Evolutionary conservation across 2,113 vertebrate genomes (phyloP).

Genomic region (Excalfactoria chinensis): DNA sequence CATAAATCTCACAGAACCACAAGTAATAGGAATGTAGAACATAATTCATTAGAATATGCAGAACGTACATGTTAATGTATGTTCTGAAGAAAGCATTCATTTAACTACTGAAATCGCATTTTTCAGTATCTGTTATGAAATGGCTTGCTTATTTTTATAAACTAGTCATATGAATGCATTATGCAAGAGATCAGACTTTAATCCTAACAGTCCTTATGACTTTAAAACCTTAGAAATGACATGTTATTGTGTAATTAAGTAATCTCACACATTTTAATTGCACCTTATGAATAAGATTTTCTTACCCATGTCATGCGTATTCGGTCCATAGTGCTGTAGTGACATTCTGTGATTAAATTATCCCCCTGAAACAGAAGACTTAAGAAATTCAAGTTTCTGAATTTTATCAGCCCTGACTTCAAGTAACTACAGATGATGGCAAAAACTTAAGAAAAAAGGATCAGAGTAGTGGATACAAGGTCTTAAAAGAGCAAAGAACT

Average conservation of each 20-base stretch:
- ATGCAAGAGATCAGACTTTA: not conserved
- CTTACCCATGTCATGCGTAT: conserved; percentile 91
- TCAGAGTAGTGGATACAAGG: not conserved
- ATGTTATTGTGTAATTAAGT: not conserved
- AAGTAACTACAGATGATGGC: not conserved
- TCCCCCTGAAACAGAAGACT: conserved; percentile 83
- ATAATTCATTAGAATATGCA: not conserved
- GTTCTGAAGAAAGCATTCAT: not conserved
- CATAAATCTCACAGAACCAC: not conserved
- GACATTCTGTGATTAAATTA: conserved; percentile 88
- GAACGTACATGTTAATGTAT: not conserved
- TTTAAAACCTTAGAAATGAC: not conserved
- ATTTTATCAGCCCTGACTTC: not conserved
- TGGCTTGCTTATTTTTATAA: not conserved
- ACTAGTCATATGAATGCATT: not conserved
- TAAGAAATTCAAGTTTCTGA: not conserved
- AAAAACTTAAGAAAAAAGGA: not conserved
- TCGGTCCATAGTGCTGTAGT: conserved; percentile 85
- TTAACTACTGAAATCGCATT: not conserved
- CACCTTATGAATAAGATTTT: not conserved
- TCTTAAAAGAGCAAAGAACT: not conserved
- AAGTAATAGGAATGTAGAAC: not conserved
- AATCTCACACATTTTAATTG: not conserved
- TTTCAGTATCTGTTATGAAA: not conserved
- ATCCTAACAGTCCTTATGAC: not conserved